A percentile compares a stretch with the other conserved stretches of the same genome.
phyloP scores from a whole-genome alignment of 2,113 vertebrate species.

The Globicephala melas region DNA sequence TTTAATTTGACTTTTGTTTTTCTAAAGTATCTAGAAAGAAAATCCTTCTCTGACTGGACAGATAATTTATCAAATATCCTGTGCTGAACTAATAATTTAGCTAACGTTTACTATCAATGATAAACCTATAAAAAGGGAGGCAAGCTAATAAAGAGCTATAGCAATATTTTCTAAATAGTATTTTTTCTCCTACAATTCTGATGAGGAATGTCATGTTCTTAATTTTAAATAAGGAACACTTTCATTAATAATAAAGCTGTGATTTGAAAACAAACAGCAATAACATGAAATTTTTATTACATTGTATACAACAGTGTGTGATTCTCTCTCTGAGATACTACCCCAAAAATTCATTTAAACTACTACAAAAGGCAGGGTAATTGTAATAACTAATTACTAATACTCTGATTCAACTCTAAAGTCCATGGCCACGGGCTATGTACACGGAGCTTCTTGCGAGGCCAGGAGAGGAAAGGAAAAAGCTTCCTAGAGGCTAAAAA shows the following conservation, averaged over 20 bases:
- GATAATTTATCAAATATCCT: conserved; percentile 46
- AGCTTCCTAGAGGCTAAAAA: not conserved
- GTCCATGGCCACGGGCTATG: not conserved
- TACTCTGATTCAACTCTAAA: conserved; percentile 2
- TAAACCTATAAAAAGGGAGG: conserved; percentile 38
- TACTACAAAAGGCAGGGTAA: conserved; percentile 43
- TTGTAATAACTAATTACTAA: conserved; percentile 50
- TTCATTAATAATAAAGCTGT: conserved; percentile 68
- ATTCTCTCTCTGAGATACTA: conserved; percentile 41
- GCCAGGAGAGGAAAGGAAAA: not conserved
- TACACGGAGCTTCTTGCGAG: not conserved
- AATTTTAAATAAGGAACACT: conserved; percentile 56
- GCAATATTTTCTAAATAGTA: conserved; percentile 37
- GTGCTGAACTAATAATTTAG: conserved; percentile 35
- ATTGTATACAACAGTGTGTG: not conserved
- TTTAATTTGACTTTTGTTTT: conserved; percentile 15
- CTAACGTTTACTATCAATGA: conserved; percentile 43
- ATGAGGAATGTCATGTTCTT: conserved; percentile 40
- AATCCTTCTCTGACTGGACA: conserved; percentile 1
- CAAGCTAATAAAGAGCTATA: conserved; percentile 47
- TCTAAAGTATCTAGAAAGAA: conserved; percentile 37
- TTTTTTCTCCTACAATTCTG: conserved; percentile 53
- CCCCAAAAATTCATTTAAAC: conserved; percentile 60
- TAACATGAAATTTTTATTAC: conserved; percentile 58
- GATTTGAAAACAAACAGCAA: conserved; percentile 61